Evolutionary conservation across 2,888 invertebrate genomes (phyloP).

Genomic region (Mimas tiliae): DNA sequence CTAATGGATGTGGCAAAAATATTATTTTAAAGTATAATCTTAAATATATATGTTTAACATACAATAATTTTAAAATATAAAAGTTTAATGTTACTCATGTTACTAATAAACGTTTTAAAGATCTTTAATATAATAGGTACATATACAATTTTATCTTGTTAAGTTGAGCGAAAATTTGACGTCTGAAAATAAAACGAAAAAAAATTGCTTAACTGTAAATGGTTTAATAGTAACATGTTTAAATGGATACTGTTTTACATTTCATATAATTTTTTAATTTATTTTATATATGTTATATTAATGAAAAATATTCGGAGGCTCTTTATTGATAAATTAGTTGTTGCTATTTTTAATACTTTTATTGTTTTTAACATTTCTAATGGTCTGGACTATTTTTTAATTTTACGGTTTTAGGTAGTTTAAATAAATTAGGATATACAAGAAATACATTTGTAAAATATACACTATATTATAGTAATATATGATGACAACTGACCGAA

Average conservation of each 20-base stretch:
- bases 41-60: neutral
- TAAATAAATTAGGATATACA: conserved; percentile 41
- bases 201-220: neutral
- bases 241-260: conserved; percentile 33
- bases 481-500: neutral
- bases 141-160: neutral
- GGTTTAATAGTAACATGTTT: neutral
- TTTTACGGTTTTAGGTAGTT: conserved; percentile 49
- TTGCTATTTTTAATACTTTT: conserved; percentile 75
- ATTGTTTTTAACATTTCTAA: conserved; percentile 71
- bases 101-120: neutral
- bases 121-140: neutral
- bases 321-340: conserved; percentile 70
- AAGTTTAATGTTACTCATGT: conserved; percentile 26
- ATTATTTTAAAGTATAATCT: conserved; percentile 5
- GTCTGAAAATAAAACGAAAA: neutral
- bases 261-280: conserved; percentile 60
- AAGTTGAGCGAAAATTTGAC: neutral
- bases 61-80: conserved; percentile 2
- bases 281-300: conserved; percentile 65
- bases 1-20: conserved; percentile 14
- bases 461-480: conserved; percentile 5
- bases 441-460: conserved; percentile 6
- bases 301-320: conserved; percentile 69
- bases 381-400: conserved; percentile 63